Evolutionary conservation across 2,113 vertebrate genomes (phyloP), one percentile per base, ranked within the genome.

Genomic region (Brachyhypopomus occidentalis): DNA sequence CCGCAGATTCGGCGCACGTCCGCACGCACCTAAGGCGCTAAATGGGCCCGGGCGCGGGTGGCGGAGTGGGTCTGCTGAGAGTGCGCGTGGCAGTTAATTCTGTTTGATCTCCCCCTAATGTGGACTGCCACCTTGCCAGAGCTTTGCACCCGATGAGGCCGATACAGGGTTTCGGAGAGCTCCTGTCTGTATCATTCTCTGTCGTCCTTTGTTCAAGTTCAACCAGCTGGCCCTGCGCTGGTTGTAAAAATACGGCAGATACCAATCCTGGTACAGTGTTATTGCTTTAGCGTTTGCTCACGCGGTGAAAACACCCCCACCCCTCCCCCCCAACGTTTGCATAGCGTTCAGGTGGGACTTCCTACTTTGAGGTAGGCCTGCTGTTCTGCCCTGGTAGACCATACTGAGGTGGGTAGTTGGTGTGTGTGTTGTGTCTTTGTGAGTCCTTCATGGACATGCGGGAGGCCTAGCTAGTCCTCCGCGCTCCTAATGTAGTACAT

Each of bases 31-130:
- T 58, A 8, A 66, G 38, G 38, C 30, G 45, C 66, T 75, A 81
- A 60, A 60, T 27, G 20, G 9, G 34, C 48, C 14, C 62, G 36
- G 78, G 1, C 60, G 19, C 6, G 66, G 60, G 34, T 59, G 79
- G 30, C 30, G 30, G 30, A n/a, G 45, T 56, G 22, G 45, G 22
- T 59, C n/a, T 60, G 59, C 36, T 67, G 19, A 22, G 45, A 67
- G 58, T 75, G 79, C 34, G 58, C 59, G 56, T n/a, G 69, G 62
- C 56, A 7, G 70, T 60, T 82, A 14, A 74, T 83, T 75, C 36
- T 71, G 55, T 78, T 82, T 78, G 66, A 79, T 72, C 79, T 84
- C 78, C 72, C 56, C 58, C 41, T 55, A 62, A 85, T 72, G 58
- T 75, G 75, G 16, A 41, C 60, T 17, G 69, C 52, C 8, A 30